Evolutionary conservation across 2,888 invertebrate species (phyloP), one percentile per base, ranked within the genome.

Genomic region (Melinopterus prodromus): DNA sequence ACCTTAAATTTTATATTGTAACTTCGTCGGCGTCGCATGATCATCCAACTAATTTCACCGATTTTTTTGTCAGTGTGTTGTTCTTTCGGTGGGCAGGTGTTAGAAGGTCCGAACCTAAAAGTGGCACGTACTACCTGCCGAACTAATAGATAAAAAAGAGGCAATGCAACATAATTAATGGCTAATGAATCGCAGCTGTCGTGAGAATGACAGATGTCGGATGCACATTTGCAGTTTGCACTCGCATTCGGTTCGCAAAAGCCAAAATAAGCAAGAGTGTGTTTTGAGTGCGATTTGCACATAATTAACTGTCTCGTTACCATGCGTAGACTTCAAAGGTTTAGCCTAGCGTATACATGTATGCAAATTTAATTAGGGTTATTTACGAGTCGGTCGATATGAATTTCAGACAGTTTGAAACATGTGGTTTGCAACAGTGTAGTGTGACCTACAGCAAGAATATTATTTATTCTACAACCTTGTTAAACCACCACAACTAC

Each of bases 171-270:
- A 74, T 74, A 74, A 74, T 74, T 74, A 74, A 74, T 74, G 74
- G 74, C 74, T 74, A 74, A 74, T 74, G 74, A 74, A 74, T 74
- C 36, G 74, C 74, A 74, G 74, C 74, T 74, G 74, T 74, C 74
- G 35, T 35, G 36, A 74, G 37, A 74, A 37, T 74, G 74, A 74
- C 74, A 74, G 74, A 74, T 74, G 74, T 36, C n/a, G 4, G 7
- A 74, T 53, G 53, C 53, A 53, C 53, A 53, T 53, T 53, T 53
- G 53, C 53, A 53, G 9, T 53, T 26, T 26, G 26, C 53, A 12
- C 7, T 12, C 53, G 53, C 5, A 9, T 53, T 53, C 53, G 53
- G 53, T 53, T 53, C 53, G 53, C 53, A 53, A 53, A 53, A 4
- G 53, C 9, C 53, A 53, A 53, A 53, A 53, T 53, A 53, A 53